Percentiles rank a stretch among this genome's conserved stretches.
Evolutionary conservation across 2,797 vertebrate species (phyloP).

Genomic region (Arctocebus calabarensis): DNA sequence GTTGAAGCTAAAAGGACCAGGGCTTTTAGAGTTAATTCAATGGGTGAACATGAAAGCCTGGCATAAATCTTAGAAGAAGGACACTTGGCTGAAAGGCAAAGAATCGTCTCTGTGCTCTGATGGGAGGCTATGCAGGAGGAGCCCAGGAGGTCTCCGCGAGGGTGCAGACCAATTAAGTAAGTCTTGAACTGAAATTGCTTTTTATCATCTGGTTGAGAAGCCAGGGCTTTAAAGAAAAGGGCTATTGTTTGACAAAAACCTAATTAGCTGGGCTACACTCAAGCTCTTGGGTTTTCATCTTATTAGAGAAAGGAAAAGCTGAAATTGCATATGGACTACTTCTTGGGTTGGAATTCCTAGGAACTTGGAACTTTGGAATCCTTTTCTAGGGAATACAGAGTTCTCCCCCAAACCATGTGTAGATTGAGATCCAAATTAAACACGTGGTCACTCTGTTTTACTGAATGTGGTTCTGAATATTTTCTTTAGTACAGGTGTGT

Average conservation of each 20-base stretch:
- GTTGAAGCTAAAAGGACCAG: constrained; percentile 40
- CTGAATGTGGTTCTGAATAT: background rate
- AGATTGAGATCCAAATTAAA: background rate
- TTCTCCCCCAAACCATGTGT: background rate
- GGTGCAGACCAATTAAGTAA: constrained; percentile 71
- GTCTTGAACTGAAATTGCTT: constrained; percentile 73
- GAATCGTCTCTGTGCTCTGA: background rate
- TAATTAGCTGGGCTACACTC: constrained; percentile 55
- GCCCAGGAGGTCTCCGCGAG: background rate
- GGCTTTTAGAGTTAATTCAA: constrained; percentile 55
- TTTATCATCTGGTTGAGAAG: constrained; percentile 77
- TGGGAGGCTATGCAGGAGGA: background rate
- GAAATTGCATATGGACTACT: background rate
- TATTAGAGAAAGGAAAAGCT: constrained; percentile 34
- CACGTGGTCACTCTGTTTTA: background rate
- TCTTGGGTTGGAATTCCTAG: constrained; percentile 46
- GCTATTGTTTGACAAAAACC: constrained; percentile 67
- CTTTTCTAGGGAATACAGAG: background rate
- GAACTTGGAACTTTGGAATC: background rate
- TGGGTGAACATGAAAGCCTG: constrained; percentile 56
- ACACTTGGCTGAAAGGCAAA: constrained; percentile 56
- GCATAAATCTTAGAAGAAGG: constrained; percentile 65
- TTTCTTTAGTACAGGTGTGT: background rate
- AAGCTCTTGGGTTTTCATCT: background rate
- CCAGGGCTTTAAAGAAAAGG: constrained; percentile 66